Evolutionary conservation across 2,888 invertebrate genomes (phyloP), one percentile per base, ranked within the genome.

Genomic region (Buathra laborator): DNA sequence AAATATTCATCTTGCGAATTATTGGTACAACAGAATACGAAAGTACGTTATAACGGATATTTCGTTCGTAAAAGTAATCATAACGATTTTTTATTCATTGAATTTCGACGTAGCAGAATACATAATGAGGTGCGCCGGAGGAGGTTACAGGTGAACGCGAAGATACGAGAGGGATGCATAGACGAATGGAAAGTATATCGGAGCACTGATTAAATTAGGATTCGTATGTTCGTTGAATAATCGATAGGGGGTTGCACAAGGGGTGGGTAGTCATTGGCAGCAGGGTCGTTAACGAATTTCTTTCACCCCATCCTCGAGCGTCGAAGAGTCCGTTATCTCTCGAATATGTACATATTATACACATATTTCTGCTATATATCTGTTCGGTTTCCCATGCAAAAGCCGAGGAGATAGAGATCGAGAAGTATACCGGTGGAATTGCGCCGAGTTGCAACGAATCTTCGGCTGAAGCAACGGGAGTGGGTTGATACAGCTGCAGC

Each of bases 181-280:
- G 16, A 62, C 64, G 46, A 56, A 81, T 75, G 78, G 44, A 67
- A 83, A 86, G 83, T 86, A 83, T 88, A 88, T 86, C 86, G 84
- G 78, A 84, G 78, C 82, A 72, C 81, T 86, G 87, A 88, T 88
- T 88, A 86, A 86, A 87, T 87, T 86, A 85, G 81, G 84, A 85
- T 82, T 84, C 80, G 82, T 86, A 86, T 83, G 83, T 86, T 83
- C 84, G 84, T 87, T 87, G 87, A 86, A 87, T 87, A 87, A 87
- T 87, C 87, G 87, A 87, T 86, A 86, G 78, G 78, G 51, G 44
- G 67, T 10, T 37, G 68, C 48, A 75, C 59, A 72, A 72, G 79
- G 76, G 76, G 53, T 72, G 37, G 43, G 68, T 53, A 66, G 77
- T 81, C 78, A 81, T 83, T 85, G 86, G 81, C 83, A 85, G 85